phyloP scores from a whole-genome alignment of 2,888 invertebrate genomes.

The Anodontia alba region DNA sequence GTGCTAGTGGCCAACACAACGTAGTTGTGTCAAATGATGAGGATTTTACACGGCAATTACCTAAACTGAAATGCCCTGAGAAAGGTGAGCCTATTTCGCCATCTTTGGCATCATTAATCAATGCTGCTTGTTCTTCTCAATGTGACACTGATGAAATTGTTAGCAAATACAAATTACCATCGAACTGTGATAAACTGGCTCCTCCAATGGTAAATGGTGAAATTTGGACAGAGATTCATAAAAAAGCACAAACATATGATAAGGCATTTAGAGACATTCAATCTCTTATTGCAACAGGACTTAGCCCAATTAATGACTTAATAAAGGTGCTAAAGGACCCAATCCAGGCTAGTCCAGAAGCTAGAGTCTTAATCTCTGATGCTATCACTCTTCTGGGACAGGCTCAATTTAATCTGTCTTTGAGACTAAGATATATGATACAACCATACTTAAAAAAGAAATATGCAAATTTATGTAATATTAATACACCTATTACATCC shows the following conservation, averaged over 20 bases:
- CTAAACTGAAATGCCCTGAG: background rate
- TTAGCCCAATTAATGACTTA: conserved; percentile 28
- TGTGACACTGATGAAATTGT: background rate
- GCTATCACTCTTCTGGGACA: too few relatives aligned
- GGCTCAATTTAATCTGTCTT: too few relatives aligned
- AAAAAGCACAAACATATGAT: conserved; percentile 22
- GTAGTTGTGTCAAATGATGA: background rate
- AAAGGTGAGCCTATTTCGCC: background rate
- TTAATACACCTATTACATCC: too few relatives aligned
- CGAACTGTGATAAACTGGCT: background rate
- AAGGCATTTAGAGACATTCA: conserved; percentile 24
- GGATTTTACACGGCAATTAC: background rate
- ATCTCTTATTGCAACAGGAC: conserved; percentile 15
- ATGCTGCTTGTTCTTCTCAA: background rate
- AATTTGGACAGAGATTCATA: conserved; percentile 27
- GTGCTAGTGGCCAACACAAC: background rate
- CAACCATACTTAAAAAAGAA: too few relatives aligned
- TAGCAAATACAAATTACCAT: background rate
- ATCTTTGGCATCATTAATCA: background rate
- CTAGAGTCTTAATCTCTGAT: too few relatives aligned
- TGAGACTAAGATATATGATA: too few relatives aligned
- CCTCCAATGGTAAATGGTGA: conserved; percentile 22
- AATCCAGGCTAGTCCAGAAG: background rate
- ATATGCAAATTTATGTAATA: too few relatives aligned
- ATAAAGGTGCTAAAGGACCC: background rate